Percentiles rank a stretch among this genome's conserved stretches.
Evolutionary conservation across 2,888 invertebrate genomes (phyloP).

Genomic region (Neelides folsomi): DNA sequence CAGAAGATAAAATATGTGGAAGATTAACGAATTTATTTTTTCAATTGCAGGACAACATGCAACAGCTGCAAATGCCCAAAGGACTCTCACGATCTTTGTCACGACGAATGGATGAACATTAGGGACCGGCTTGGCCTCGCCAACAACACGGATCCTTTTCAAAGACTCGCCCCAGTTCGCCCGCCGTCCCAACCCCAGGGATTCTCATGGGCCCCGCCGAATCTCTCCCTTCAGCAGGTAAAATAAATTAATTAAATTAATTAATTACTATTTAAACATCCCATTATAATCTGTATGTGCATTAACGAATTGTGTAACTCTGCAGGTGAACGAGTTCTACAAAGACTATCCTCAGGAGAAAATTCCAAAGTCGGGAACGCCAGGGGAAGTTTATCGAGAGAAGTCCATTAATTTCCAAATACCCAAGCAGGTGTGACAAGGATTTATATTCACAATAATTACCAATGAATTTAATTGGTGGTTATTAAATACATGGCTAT

Average conservation of each 20-base stretch:
- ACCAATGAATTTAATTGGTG: too few relatives aligned
- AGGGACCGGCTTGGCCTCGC: slow-evolving; percentile 56
- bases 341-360: slow-evolving; percentile 70
- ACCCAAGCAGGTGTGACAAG: slow-evolving; percentile 76
- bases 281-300: not conserved
- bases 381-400: slow-evolving; percentile 66
- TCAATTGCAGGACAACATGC: slow-evolving; percentile 66
- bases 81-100: slow-evolving; percentile 77
- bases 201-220: slow-evolving; percentile 61
- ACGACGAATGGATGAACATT: slow-evolving; percentile 70
- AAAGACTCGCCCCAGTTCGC: slow-evolving; percentile 42
- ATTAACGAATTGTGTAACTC: slow-evolving; percentile 21
- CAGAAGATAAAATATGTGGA: slow-evolving; percentile 4
- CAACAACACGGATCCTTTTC: slow-evolving; percentile 40
- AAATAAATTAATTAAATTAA: slow-evolving; percentile 5
- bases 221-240: slow-evolving; percentile 47
- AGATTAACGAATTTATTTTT: slow-evolving; percentile 1
- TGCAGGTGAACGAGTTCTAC: slow-evolving; percentile 84
- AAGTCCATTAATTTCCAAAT: slow-evolving; percentile 74
- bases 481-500: not conserved
- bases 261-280: not conserved
- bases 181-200: slow-evolving; percentile 44
- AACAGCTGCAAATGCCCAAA: slow-evolving; percentile 82
- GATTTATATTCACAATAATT: not conserved
- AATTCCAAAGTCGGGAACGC: slow-evolving; percentile 59